Percentiles rank a stretch among this genome's conserved stretches.
Evolutionary conservation across 2,113 vertebrate genomes (phyloP).

Genomic region (Lepus timidus): DNA sequence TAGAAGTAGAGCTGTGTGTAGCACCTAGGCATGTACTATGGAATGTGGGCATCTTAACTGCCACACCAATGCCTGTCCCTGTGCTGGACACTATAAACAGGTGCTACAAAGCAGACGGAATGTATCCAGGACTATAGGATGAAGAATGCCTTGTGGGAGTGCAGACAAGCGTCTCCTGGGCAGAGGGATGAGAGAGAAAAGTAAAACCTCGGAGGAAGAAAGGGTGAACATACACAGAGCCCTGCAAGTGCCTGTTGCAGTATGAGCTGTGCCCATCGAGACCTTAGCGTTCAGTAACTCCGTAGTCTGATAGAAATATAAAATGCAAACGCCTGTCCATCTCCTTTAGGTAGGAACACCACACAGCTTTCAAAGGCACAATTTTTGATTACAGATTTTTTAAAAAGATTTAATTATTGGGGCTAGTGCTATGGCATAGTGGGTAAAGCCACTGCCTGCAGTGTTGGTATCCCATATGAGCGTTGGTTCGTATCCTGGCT

Average conservation of each 20-base stretch:
- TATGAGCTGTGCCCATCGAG: neutral
- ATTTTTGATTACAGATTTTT: neutral
- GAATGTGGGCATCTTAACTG: too few species aligned
- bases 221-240: neutral
- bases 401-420: neutral
- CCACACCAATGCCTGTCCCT: too few species aligned
- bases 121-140: neutral
- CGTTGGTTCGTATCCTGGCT: too few species aligned
- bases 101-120: too few species aligned
- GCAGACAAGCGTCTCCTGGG: neutral
- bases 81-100: neutral
- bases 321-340: neutral
- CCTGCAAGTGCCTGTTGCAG: neutral
- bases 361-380: neutral
- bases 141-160: neutral
- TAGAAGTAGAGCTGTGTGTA: too few species aligned
- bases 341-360: neutral
- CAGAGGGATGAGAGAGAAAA: neutral
- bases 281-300: neutral
- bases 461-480: too few species aligned
- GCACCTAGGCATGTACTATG: too few species aligned
- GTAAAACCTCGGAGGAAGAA: neutral
- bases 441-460: too few species aligned
- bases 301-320: neutral
- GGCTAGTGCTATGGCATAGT: too few species aligned